These are phyloP conservation scores for Pterocles orientalis DNA, from an alignment of 2,113 vertebrate genomes.

Conservation along the genomic window DNA sequence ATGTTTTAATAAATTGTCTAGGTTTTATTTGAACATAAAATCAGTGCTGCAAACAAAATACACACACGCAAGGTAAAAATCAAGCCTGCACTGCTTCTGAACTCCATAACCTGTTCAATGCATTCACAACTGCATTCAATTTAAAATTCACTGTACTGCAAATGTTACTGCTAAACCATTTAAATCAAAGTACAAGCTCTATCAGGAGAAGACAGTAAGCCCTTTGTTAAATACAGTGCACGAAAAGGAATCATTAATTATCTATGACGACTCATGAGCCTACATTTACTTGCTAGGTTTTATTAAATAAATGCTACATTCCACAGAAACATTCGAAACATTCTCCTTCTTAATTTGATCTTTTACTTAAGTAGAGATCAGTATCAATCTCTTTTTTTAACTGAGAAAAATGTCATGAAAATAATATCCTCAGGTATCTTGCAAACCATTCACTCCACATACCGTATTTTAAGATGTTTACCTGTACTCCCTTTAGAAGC, in stretches of 20 bases:
- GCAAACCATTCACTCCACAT: neutral
- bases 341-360: slow-evolving; percentile 1
- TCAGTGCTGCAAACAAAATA: neutral
- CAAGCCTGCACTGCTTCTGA: neutral
- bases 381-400: neutral
- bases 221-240: neutral
- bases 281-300: neutral
- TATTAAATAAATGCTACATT: slow-evolving; percentile 27
- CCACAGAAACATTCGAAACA: neutral
- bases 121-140: neutral
- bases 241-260: slow-evolving; percentile 11
- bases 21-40: neutral
- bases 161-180: neutral
- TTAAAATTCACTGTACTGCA: neutral
- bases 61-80: neutral
- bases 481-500: neutral
- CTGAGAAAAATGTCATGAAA: neutral
- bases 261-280: neutral
- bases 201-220: neutral
- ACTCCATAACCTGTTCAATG: neutral
- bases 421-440: neutral
- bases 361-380: neutral
- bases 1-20: neutral
- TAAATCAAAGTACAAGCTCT: neutral
- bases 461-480: neutral